Conservation (phyloP, 2,888 invertebrate genomes). For the Falcaria lacertinaria region DNA sequence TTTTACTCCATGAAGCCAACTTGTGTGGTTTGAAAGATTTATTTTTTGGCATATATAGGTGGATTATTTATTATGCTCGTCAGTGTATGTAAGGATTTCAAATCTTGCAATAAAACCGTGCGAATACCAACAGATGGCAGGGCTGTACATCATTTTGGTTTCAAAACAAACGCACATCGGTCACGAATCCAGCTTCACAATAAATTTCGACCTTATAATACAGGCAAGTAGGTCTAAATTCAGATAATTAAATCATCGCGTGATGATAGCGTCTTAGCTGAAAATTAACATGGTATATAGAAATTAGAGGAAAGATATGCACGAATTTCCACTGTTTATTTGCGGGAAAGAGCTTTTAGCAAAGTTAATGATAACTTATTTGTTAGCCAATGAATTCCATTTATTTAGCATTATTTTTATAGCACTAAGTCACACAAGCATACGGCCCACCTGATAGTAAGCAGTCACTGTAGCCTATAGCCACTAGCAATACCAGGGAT, state of each 20-base stretch:
- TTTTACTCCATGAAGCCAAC: no score
- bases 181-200: background rate
- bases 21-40: no score
- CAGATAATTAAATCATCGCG: background rate
- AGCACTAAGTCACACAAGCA: no score
- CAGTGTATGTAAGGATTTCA: no score
- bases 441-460: no score
- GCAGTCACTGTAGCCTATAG: no score
- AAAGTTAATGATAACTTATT: background rate
- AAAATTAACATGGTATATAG: background rate
- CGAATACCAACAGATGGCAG: background rate
- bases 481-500: no score
- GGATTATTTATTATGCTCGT: no score
- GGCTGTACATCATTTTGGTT: background rate
- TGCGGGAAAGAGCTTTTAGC: background rate
- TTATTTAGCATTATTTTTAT: no score
- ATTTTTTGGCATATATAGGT: no score
- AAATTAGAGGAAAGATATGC: background rate
- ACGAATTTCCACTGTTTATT: background rate
- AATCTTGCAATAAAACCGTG: slow-evolving; percentile 1
- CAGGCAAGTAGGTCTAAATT: background rate
- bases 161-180: background rate
- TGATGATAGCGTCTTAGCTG: background rate
- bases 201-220: background rate
- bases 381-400: background rate